Base-by-base conservation (phyloP, 2,888 invertebrate genomes). In the Mystacides longicornis region DNA sequence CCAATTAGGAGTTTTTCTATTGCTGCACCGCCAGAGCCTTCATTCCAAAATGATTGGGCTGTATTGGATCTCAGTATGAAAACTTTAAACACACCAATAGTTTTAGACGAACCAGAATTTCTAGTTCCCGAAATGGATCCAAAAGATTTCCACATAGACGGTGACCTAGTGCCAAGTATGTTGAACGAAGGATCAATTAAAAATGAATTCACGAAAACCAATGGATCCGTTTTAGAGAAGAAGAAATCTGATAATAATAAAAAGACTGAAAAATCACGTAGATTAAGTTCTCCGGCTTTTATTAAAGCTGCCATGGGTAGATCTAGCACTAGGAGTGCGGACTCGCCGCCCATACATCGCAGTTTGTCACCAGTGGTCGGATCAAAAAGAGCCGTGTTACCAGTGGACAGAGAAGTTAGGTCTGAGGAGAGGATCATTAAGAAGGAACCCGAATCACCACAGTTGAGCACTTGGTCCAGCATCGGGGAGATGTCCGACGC, bases 221-320 rank as follows among this genome's bases (percentile, higher is more conserved):
- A 77, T 57, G 77, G 77, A 2, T 75, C 76, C 0, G 74, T 77
- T 62, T 75, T 77, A 62, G 27, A 7, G 7, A 58, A 56, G 18
- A 75, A 72, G 57, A 75, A 70, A 62, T 64, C 76, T 37, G 75
- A 73, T 60, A 55, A 51, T n/a, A 33, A 23, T 37, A 65, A 73
- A 11, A 80, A 78, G 62, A 73, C 79, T 1, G 70, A 72, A 67
- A 78, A 78, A 64, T 71, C 73, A 22, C 71, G 81, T 37, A 74
- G 81, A 47, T 65, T 82, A 14, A 81, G 81, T 4, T 81, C 82
- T 42, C 82, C 82, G 1, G 80, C 77, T 1, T 82, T 82, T 63
- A 68, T 82, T 22, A 76, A 81, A 64, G 68, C 71, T 11, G 78
- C 81, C 1, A 69, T 82, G 43, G 75, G 78, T 63, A 71, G 80